A percentile compares a stretch with the other conserved stretches of the same genome.
These are phyloP conservation scores for Drosophila kanapiae DNA, from an alignment of 1,140 invertebrate species.

Conservation along the genomic window DNA sequence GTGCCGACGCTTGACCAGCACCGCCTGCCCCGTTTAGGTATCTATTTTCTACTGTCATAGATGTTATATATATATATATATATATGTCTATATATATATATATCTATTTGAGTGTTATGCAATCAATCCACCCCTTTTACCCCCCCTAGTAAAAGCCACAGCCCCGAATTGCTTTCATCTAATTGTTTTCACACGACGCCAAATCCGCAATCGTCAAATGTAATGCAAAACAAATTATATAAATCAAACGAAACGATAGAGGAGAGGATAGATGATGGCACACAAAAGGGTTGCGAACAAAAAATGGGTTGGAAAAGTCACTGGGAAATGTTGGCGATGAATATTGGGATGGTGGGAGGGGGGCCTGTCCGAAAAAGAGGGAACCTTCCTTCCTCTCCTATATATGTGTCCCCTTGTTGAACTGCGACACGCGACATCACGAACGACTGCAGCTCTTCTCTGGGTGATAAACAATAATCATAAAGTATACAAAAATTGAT, in stretches of 20 bases:
- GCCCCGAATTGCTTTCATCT: constrained; percentile 45
- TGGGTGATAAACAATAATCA: constrained; percentile 70
- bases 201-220: constrained; percentile 75
- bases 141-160: constrained; percentile 25
- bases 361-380: constrained; percentile 32
- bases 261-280: background rate
- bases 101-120: constrained; percentile 24
- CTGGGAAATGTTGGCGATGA: background rate
- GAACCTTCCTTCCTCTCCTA: no score
- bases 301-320: background rate
- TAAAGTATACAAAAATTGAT: constrained; percentile 76
- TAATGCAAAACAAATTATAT: constrained; percentile 71
- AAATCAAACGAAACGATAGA: constrained; percentile 25
- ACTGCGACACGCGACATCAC: constrained; percentile 70
- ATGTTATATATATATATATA: background rate
- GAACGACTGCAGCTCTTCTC: constrained; percentile 26
- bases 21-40: constrained; percentile 35
- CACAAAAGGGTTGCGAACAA: background rate
- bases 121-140: constrained; percentile 5
- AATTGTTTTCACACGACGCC: constrained; percentile 76
- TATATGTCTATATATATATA: background rate
- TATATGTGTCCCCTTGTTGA: constrained; percentile 17
- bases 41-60: background rate
- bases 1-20: constrained; percentile 34
- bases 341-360: background rate